phyloP scores from a whole-genome alignment of 1,140 invertebrate genomes.

The Drosophila pectinifera region DNA sequence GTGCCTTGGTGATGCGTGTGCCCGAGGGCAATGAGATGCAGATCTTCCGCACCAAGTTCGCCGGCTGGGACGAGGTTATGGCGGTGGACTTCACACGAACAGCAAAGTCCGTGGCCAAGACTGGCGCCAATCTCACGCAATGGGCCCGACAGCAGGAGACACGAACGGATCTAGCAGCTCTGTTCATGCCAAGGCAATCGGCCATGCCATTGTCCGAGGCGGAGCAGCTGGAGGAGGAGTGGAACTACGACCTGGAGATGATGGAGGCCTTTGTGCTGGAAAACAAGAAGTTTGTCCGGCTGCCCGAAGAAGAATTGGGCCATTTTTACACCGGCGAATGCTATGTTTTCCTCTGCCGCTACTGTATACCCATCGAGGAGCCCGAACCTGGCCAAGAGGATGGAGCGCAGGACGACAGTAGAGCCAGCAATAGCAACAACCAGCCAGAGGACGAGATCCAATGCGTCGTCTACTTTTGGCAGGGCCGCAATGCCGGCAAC shows the following conservation, averaged over 20 bases:
- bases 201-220: slow-evolving; percentile 94
- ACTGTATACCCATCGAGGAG: slow-evolving; percentile 91
- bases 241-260: slow-evolving; percentile 97
- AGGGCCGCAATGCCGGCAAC: slow-evolving; percentile 97
- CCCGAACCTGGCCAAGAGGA: slow-evolving; percentile 35
- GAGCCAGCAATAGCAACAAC: slow-evolving; percentile 71
- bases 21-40: slow-evolving; percentile 94
- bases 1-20: slow-evolving; percentile 95
- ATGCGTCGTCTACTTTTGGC: slow-evolving; percentile 99
- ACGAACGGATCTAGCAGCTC: slow-evolving; percentile 94
- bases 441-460: slow-evolving; percentile 94
- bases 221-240: slow-evolving; percentile 95
- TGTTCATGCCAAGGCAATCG: slow-evolving; percentile 98
- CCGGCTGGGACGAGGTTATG: slow-evolving; percentile 99
- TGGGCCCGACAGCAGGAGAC: slow-evolving; percentile 97
- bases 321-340: slow-evolving; percentile 98
- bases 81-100: slow-evolving; percentile 99
- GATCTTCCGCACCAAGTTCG: slow-evolving; percentile 99
- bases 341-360: slow-evolving; percentile 99
- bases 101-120: slow-evolving; percentile 97
- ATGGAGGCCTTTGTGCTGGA: slow-evolving; percentile 99
- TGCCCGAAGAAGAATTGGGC: slow-evolving; percentile 97
- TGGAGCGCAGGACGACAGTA: slow-evolving; percentile 30
- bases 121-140: slow-evolving; percentile 97
- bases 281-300: slow-evolving; percentile 97